A percentile compares a stretch with the other conserved stretches of the same genome.
These are phyloP conservation scores for Catocala sponsa DNA, from an alignment of 2,888 invertebrate species.

Conservation along the genomic window DNA sequence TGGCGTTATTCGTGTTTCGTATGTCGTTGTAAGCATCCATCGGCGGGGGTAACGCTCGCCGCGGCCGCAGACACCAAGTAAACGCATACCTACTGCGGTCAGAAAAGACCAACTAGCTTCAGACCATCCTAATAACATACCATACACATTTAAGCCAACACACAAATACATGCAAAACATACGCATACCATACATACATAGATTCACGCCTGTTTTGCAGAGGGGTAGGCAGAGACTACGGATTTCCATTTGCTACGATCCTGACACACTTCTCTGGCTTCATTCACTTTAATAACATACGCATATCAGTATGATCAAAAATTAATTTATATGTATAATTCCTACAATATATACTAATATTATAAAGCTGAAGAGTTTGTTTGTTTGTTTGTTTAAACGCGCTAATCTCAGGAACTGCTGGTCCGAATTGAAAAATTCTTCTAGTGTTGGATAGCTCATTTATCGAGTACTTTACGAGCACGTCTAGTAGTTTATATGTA, in stretches of 20 bases:
- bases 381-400: too few relatives aligned
- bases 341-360: too few relatives aligned
- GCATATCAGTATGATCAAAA: conserved; percentile 28
- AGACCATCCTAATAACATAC: conserved; percentile 27
- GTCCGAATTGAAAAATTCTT: too few relatives aligned
- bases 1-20: conserved; percentile 18
- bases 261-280: too few relatives aligned
- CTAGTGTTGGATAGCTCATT: too few relatives aligned
- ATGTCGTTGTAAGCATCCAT: conserved; percentile 42
- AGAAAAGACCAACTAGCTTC: conserved; percentile 34
- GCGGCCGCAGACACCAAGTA: conserved; percentile 49
- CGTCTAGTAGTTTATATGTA: conserved; percentile 14
- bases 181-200: conserved; percentile 24
- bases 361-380: too few relatives aligned
- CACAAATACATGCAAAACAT: conserved; percentile 11
- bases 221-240: too few relatives aligned
- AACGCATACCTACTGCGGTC: conserved; percentile 56
- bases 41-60: conserved; percentile 53
- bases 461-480: too few relatives aligned
- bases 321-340: conserved; percentile 34
- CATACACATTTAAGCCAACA: conserved; percentile 12
- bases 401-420: too few relatives aligned
- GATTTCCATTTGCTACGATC: too few relatives aligned
- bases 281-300: too few relatives aligned
- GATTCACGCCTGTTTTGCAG: too few relatives aligned